phyloP scores from a whole-genome alignment of 2,888 invertebrate genomes.

The Monochamus alternatus region DNA sequence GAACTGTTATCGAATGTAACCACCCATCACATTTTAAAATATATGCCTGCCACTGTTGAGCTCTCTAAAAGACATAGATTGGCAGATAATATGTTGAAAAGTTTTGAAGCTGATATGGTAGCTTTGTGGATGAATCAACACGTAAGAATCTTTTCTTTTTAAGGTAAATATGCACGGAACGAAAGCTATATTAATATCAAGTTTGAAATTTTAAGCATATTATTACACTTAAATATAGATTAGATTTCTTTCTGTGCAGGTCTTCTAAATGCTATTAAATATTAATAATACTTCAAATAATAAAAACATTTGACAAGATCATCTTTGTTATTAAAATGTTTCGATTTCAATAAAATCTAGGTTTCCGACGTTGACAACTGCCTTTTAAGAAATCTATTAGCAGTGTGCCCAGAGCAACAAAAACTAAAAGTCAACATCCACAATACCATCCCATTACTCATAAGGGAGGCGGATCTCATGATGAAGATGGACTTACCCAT shows the following conservation, averaged over 20 bases:
- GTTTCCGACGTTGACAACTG: slow-evolving; percentile 79
- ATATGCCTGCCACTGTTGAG: slow-evolving; percentile 82
- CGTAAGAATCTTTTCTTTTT: slow-evolving; percentile 69
- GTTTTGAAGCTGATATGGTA: slow-evolving; percentile 87
- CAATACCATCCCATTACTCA: slow-evolving; percentile 81
- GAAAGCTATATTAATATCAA: no score
- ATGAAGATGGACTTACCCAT: slow-evolving; percentile 87
- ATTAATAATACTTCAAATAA: no score
- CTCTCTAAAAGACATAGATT: slow-evolving; percentile 83
- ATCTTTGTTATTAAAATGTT: no score
- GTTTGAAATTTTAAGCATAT: no score
- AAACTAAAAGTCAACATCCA: slow-evolving; percentile 85
- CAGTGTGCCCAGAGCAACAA: slow-evolving; percentile 77
- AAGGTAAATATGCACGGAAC: neutral
- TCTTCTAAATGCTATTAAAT: no score
- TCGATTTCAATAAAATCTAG: slow-evolving; percentile 63
- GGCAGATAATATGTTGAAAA: slow-evolving; percentile 81
- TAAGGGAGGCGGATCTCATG: slow-evolving; percentile 89
- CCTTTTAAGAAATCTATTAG: slow-evolving; percentile 76
- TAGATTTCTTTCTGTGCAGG: no score
- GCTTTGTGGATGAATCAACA: slow-evolving; percentile 91
- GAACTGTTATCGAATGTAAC: slow-evolving; percentile 87
- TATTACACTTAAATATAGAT: no score
- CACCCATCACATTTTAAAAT: slow-evolving; percentile 82
- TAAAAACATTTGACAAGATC: no score